Evolutionary conservation across 1,140 invertebrate genomes (phyloP).

Genomic region (Amphibalanus amphitrite): DNA sequence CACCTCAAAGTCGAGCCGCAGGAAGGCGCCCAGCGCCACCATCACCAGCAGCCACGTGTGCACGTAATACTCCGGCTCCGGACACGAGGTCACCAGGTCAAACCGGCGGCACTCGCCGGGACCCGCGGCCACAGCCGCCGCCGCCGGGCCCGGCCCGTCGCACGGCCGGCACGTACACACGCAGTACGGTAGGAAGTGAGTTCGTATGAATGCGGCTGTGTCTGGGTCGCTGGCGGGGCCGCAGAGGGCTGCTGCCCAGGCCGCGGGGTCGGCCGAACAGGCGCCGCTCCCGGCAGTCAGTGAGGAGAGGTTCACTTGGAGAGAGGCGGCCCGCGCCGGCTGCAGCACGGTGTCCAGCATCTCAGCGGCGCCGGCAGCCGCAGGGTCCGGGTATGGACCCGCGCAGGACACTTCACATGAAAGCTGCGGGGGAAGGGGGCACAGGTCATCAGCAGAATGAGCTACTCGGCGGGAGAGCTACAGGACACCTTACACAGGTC

Average conservation of each 20-base stretch:
- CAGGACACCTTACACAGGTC: background rate
- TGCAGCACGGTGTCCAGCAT: background rate
- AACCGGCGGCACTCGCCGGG: background rate
- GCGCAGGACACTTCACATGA: background rate
- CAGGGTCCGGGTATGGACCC: too few species aligned
- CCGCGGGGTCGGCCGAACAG: background rate
- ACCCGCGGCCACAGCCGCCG: background rate
- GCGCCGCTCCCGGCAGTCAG: background rate
- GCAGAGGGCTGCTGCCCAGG: background rate
- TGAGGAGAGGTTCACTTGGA: background rate
- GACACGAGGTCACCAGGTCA: constrained; percentile 27
- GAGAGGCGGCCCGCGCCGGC: background rate
- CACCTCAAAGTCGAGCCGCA: constrained; percentile 78
- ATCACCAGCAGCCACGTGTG: constrained; percentile 87
- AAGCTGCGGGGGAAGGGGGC: background rate
- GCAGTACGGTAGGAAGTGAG: background rate
- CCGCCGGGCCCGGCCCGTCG: background rate
- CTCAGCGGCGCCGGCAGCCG: too few species aligned
- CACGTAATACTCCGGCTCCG: constrained; percentile 69
- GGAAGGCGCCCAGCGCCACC: constrained; percentile 71
- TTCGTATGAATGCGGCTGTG: background rate
- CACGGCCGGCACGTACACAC: constrained; percentile 1
- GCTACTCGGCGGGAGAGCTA: background rate
- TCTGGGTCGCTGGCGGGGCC: background rate
- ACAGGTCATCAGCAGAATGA: too few species aligned